These are phyloP conservation scores for Zophobas atratus DNA, from an alignment of 1,140 invertebrate species.

Conservation along the genomic window DNA sequence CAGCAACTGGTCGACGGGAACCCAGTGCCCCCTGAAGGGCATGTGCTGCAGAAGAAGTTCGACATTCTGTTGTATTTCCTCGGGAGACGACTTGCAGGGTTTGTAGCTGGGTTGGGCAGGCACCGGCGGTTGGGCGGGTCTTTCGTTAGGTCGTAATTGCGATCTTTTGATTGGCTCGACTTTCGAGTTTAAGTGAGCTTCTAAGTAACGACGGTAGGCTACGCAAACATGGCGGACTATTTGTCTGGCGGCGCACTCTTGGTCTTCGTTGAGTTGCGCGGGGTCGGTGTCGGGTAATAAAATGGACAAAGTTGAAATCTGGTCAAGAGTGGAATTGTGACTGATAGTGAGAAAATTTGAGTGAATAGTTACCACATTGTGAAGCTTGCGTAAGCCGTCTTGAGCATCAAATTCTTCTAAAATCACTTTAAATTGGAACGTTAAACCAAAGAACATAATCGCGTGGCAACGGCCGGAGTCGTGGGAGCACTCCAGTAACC, in stretches of 20 bases:
- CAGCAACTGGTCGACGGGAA: slow-evolving; percentile 88
- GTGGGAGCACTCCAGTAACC: slow-evolving; percentile 96
- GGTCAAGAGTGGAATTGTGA: slow-evolving; percentile 52
- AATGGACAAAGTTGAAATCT: slow-evolving; percentile 89
- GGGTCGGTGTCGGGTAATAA: slow-evolving; percentile 80
- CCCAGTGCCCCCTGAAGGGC: slow-evolving; percentile 85
- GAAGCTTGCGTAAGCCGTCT: slow-evolving; percentile 92
- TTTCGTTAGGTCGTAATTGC: slow-evolving; percentile 63
- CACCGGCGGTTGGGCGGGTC: slow-evolving; percentile 66
- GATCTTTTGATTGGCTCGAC: slow-evolving; percentile 81
- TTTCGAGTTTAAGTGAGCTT: slow-evolving; percentile 90
- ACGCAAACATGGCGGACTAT: slow-evolving; percentile 94
- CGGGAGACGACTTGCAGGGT: slow-evolving; percentile 80
- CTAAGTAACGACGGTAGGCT: slow-evolving; percentile 92
- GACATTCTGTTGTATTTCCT: slow-evolving; percentile 89
- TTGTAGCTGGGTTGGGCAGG: slow-evolving; percentile 76
- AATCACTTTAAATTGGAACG: slow-evolving; percentile 93
- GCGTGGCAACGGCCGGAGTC: slow-evolving; percentile 96
- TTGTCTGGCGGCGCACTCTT: slow-evolving; percentile 94
- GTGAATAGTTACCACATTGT: slow-evolving; percentile 86
- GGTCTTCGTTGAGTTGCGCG: slow-evolving; percentile 85
- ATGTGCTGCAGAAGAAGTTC: slow-evolving; percentile 85
- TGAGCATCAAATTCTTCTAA: slow-evolving; percentile 91
- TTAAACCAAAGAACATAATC: slow-evolving; percentile 96
- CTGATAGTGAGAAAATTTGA: neutral